Base-by-base conservation (phyloP, 2,113 vertebrate species). In the Pseudopipra pipra region DNA sequence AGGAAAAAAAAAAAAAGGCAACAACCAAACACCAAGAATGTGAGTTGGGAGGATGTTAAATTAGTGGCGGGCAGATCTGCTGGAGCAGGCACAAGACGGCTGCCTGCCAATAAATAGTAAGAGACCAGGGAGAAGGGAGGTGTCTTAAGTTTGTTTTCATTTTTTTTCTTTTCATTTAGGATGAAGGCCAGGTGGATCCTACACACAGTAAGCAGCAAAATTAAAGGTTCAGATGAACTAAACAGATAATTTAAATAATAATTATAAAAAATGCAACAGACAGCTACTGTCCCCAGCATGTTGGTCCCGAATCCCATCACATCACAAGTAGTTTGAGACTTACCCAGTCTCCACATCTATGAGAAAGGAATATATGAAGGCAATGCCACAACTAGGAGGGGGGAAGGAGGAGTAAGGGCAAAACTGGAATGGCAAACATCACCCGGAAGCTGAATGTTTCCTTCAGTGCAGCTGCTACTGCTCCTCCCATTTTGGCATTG, bases 81-180 rank as follows among this genome's bases (percentile, higher is more conserved):
- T 95, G 95, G 76, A 97, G 91, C 86, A 92, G 87, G 82, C 92
- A 95, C 67, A 93, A 88, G 76, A 76, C 9, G 3, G 79, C 65
- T 90, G 95, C 91, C 93, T 95, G 87, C 96, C 97, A 98, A 98
- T 98, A 98, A 98, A 98, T 98, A 98, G 96, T 90, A 96, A 97
- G 85, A 98, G 97, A 97, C 81, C 95, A 75, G 61, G 92, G 70
- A 95, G 62, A 79, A 89, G 66, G 79, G 84, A 94, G 96, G 91
- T 89, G 84, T 92, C 84, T 89, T 91, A 35, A 25, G 86, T 85
- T 89, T 87, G 77, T 92, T 96, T 95, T 78, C 31, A 39, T 95
- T 95, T 90, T 63, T 76, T 90, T 82, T 74, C 47, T 93, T 95
- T 97, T 96, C 85, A 95, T 96, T 97, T 95, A 96, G 95, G 95